Conservation (phyloP, 2,113 vertebrate genomes). For the Daubentonia madagascariensis region DNA sequence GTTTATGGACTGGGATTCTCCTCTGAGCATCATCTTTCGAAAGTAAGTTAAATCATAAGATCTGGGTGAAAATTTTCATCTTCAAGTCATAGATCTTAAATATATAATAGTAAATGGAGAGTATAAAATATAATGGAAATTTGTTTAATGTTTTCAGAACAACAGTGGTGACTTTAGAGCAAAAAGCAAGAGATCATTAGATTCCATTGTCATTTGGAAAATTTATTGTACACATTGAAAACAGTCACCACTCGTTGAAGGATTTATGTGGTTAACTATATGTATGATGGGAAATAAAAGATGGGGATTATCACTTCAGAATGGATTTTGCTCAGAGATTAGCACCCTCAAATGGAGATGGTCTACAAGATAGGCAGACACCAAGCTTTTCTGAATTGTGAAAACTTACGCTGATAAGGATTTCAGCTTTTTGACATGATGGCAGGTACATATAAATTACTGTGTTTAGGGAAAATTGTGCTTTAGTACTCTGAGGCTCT, state of each 20-base stretch:
- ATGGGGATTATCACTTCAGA: background rate
- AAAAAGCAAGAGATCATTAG: conserved; percentile 6
- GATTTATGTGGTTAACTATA: background rate
- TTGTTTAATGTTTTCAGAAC: conserved; percentile 29
- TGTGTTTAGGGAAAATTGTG: background rate
- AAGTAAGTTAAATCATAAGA: conserved; percentile 85
- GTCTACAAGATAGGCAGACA: background rate
- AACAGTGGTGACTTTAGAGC: background rate
- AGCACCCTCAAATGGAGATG: background rate
- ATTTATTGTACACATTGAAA: background rate
- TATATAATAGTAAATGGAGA: background rate
- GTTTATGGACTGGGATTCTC: conserved; percentile 99
- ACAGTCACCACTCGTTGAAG: background rate
- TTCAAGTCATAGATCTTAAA: background rate
- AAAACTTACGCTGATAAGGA: background rate
- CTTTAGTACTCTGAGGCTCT: background rate
- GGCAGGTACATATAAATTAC: background rate
- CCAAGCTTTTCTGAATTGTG: conserved; percentile 5
- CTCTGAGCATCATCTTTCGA: conserved; percentile 97
- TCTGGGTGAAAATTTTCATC: conserved; percentile 1
- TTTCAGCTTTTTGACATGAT: conserved; percentile 14
- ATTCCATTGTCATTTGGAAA: background rate
- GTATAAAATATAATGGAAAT: background rate
- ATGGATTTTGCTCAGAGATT: background rate
- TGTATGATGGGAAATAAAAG: background rate